Conservation (phyloP, 2,888 invertebrate species). For the Cotesia congregata region DNA sequence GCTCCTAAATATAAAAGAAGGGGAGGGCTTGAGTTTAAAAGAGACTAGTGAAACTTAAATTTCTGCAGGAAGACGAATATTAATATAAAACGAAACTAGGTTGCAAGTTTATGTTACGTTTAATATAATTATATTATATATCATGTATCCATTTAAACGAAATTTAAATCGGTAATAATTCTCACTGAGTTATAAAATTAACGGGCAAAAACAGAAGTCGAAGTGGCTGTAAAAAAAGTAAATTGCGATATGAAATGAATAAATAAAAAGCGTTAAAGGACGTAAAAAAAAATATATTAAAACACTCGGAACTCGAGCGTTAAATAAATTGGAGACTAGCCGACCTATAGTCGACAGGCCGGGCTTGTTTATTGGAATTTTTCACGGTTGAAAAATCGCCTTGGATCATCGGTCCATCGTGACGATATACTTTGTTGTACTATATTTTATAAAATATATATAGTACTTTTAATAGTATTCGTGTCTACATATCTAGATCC, state of each 20-base stretch:
- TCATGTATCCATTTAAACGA: not conserved
- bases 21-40: slow-evolving; percentile 7
- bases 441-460: not conserved
- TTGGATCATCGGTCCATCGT: slow-evolving; percentile 42
- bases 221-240: not conserved
- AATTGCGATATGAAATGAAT: not conserved
- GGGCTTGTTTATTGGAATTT: slow-evolving; percentile 27
- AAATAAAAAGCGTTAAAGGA: slow-evolving; percentile 9
- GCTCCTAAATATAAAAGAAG: slow-evolving; percentile 47
- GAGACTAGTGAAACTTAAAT: slow-evolving; percentile 20
- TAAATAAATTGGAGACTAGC: slow-evolving; percentile 26
- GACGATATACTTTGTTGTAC: slow-evolving; percentile 30
- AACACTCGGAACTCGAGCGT: slow-evolving; percentile 13
- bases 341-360: slow-evolving; percentile 2
- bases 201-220: not conserved
- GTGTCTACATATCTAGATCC: not conserved
- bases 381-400: slow-evolving; percentile 41
- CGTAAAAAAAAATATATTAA: slow-evolving; percentile 7
- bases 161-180: not conserved
- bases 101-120: slow-evolving; percentile 63
- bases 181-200: not conserved
- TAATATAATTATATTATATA: slow-evolving; percentile 57
- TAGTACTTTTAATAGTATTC: not conserved
- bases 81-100: slow-evolving; percentile 56
- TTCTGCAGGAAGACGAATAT: slow-evolving; percentile 34